phyloP scores from a whole-genome alignment of 2,888 invertebrate genomes.

The Pharmacophagus antenor region DNA sequence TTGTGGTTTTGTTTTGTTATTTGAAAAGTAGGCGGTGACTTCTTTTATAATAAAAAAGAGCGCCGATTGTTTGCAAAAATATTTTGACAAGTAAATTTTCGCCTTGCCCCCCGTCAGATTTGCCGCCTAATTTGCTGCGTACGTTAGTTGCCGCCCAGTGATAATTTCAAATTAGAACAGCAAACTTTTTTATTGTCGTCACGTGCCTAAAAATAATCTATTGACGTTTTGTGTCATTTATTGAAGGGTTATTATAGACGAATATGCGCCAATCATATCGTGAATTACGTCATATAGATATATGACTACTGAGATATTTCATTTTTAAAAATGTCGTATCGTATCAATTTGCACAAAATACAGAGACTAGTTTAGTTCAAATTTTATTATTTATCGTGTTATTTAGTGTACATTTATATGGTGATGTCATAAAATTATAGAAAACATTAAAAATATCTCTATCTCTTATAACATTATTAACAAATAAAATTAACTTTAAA shows the following conservation, averaged over 20 bases:
- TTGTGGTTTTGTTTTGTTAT: conserved; percentile 79
- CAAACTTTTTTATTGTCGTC: conserved; percentile 71
- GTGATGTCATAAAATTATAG: too few species aligned
- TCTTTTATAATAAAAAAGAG: conserved; percentile 46
- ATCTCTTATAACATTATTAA: too few species aligned
- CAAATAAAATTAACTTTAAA: neutral
- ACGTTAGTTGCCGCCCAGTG: conserved; percentile 58
- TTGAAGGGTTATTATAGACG: neutral
- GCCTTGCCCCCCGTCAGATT: conserved; percentile 68
- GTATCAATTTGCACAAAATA: too few species aligned
- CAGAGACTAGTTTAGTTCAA: too few species aligned
- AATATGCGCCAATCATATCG: neutral
- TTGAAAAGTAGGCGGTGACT: conserved; percentile 54
- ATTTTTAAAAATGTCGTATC: neutral
- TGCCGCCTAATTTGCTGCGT: conserved; percentile 66
- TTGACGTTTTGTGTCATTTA: neutral
- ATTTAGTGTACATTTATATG: too few species aligned
- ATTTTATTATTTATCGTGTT: too few species aligned
- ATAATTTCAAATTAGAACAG: conserved; percentile 70
- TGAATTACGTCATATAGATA: conserved; percentile 1
- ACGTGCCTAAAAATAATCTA: conserved; percentile 51
- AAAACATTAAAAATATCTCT: too few species aligned
- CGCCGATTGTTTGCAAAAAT: conserved; percentile 77
- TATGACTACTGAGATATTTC: neutral
- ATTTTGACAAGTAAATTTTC: conserved; percentile 77